phyloP scores from a whole-genome alignment of 2,797 vertebrate genomes.

The Poeciliopsis gracilis region DNA sequence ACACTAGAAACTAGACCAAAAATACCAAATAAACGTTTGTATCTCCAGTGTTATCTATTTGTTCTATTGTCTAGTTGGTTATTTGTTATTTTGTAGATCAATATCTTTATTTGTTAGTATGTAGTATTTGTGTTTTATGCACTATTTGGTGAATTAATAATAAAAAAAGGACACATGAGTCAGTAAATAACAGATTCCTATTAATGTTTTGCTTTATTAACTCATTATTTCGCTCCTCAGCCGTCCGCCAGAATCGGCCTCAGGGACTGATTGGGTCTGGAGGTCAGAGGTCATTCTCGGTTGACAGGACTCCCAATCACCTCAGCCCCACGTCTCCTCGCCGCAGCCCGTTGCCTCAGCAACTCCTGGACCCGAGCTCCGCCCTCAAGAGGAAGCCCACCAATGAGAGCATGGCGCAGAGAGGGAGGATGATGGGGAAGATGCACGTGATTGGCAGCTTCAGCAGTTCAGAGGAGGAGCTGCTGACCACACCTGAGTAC shows the following conservation, averaged over 20 bases:
- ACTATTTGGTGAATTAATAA: no score
- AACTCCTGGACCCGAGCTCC: constrained; percentile 89
- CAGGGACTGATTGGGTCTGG: constrained; percentile 31
- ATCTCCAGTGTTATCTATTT: no score
- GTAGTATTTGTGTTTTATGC: no score
- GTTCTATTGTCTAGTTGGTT: no score
- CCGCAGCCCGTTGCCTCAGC: constrained; percentile 87
- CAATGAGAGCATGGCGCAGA: constrained; percentile 85
- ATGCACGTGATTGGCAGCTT: constrained; percentile 89
- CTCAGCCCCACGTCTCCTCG: constrained; percentile 88
- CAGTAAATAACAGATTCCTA: constrained; percentile 34
- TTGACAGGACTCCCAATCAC: constrained; percentile 85
- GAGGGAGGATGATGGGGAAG: constrained; percentile 85
- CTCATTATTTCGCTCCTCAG: constrained; percentile 15
- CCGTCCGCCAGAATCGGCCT: constrained; percentile 24
- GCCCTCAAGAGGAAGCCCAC: constrained; percentile 86
- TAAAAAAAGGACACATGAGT: no score
- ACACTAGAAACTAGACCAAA: no score
- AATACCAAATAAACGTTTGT: no score
- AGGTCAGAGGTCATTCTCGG: constrained; percentile 88
- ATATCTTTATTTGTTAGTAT: no score
- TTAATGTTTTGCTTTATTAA: background rate
- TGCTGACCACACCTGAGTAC: constrained; percentile 91
- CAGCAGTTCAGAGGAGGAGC: constrained; percentile 95
- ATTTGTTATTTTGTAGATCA: no score